Evolutionary conservation across 2,797 vertebrate species (phyloP).

Genomic region (Macropodus opercularis): DNA sequence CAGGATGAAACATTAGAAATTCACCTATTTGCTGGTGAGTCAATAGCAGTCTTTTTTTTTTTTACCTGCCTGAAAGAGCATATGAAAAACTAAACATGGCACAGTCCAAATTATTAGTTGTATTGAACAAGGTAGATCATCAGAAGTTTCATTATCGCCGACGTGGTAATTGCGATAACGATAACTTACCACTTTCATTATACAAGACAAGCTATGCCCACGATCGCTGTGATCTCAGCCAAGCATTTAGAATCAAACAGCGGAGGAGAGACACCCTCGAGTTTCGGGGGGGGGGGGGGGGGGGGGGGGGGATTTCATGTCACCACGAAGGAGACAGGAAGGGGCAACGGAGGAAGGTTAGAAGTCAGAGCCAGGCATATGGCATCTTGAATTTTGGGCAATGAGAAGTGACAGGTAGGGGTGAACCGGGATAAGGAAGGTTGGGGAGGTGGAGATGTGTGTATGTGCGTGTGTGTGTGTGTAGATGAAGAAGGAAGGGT

Average conservation of each 20-base stretch:
- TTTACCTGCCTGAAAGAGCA: not conserved
- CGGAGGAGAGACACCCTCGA: slow-evolving; percentile 55
- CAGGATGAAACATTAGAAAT: slow-evolving; percentile 5
- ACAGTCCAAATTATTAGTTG: not conserved
- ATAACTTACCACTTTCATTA: slow-evolving; percentile 67
- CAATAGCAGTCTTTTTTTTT: not conserved
- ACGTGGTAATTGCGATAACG: slow-evolving; percentile 24
- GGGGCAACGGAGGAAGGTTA: slow-evolving; percentile 42
- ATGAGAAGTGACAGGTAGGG: slow-evolving; percentile 87
- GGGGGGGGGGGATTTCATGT: slow-evolving; percentile 79
- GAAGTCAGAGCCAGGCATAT: slow-evolving; percentile 86
- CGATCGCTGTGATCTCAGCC: slow-evolving; percentile 74
- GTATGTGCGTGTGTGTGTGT: no score
- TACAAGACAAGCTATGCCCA: slow-evolving; percentile 58
- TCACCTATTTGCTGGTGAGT: slow-evolving; percentile 7
- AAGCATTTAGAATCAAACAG: slow-evolving; percentile 65
- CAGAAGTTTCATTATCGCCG: slow-evolving; percentile 31
- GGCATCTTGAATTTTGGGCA: slow-evolving; percentile 83
- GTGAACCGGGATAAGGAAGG: slow-evolving; percentile 31
- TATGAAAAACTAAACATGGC: slow-evolving; percentile 3
- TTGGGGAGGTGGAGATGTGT: slow-evolving; percentile 22
- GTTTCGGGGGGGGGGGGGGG: slow-evolving; percentile 66
- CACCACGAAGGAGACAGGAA: slow-evolving; percentile 62
- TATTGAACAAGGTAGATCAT: slow-evolving; percentile 47
- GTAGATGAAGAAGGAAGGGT: no score